Base-by-base conservation (phyloP, 37 sponge, comb jelly and placozoan genomes). In the Theonella swinhoei region DNA sequence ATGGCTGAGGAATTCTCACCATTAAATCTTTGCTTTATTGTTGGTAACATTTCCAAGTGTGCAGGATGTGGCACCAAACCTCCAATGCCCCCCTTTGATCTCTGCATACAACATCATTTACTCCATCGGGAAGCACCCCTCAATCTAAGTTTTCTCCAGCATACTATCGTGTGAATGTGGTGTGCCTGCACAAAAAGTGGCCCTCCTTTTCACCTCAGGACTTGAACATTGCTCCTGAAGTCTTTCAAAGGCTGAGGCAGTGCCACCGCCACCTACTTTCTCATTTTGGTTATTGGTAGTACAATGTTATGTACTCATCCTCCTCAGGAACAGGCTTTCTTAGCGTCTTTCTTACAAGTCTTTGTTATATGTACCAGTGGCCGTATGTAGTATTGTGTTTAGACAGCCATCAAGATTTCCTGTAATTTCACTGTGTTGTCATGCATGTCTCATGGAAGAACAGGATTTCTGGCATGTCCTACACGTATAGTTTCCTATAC, bases 91-190 rank as follows among this genome's bases (percentile, higher is more conserved):
- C 76, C 76, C n/a, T 29, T 47, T 30, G 30, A 75, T 25, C 32
- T 75, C 4, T 54, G 59, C 25, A 25, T 75, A 9, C 76, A 75
- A 26, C 76, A 75, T 25, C n/a, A n/a, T n/a, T n/a, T n/a, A n/a
- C n/a, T n/a, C n/a, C n/a, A n/a, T n/a, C n/a, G n/a, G n/a, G n/a
- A n/a, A n/a, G n/a, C 30, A 9, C 47, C 41, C 76, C 59, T 26
- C 31, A 75, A 54, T 72, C 42, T 4, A 41, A 32, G 25, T 75
- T 28, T 75, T 58, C 60, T n/a, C 41, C 41, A 25, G 76, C 61
- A 58, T 75, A 75, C 76, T 75, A 75, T 75, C 60, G 31, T 19
- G n/a, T n/a, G n/a, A n/a, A n/a, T n/a, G n/a, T n/a, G n/a, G n/a
- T n/a, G n/a, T n/a, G n/a, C n/a, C n/a, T 75, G 41, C 31, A 29